Evolutionary conservation across 2,113 vertebrate species (phyloP).

Genomic region (Melanerpes aurifrons): DNA sequence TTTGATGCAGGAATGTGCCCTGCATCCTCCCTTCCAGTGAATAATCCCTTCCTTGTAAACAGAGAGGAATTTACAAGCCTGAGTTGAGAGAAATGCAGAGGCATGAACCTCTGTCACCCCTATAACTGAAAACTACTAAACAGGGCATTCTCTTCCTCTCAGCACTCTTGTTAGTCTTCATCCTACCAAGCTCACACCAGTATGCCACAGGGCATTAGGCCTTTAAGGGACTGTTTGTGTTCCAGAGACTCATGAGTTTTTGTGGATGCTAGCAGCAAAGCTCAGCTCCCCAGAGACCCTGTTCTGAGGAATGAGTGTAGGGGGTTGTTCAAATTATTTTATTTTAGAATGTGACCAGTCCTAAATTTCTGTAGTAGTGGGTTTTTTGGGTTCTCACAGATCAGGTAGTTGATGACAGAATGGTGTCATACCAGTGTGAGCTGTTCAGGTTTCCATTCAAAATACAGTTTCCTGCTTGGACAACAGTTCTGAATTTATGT

Average conservation of each 20-base stretch:
- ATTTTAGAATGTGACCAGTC: not conserved
- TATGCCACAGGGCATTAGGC: not conserved
- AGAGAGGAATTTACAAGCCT: slow-evolving; percentile 21
- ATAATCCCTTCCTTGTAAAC: not conserved
- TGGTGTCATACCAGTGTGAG: not conserved
- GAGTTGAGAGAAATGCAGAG: not conserved
- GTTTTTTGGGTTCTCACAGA: not conserved
- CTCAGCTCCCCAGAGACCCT: not conserved
- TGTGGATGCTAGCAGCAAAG: not conserved
- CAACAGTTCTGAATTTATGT: not conserved
- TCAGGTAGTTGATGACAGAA: not conserved
- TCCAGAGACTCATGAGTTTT: not conserved
- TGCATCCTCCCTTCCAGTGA: not conserved
- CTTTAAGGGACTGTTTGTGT: not conserved
- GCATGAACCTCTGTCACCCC: not conserved
- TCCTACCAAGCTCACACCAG: not conserved
- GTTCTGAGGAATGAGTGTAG: not conserved
- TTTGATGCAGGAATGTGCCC: not conserved
- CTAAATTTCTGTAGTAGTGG: not conserved
- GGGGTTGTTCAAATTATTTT: not conserved
- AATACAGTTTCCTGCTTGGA: not conserved
- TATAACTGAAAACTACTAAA: not conserved
- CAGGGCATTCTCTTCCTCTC: not conserved
- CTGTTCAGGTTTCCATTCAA: not conserved
- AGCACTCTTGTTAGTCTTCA: not conserved